phyloP scores from a whole-genome alignment of 2,113 vertebrate species.

The Eublepharis macularius region DNA sequence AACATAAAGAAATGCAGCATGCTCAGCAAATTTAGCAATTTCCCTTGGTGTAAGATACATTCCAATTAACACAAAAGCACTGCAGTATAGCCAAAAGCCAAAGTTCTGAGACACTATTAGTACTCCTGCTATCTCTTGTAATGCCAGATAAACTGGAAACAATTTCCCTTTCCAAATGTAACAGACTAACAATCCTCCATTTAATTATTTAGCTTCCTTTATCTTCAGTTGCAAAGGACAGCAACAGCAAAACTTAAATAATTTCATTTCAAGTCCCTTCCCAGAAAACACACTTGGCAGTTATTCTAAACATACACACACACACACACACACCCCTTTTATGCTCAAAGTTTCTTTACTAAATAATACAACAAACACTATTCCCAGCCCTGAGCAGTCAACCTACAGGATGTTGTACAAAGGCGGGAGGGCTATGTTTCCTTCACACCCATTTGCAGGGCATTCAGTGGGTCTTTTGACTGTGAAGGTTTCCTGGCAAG shows the following conservation, averaged over 20 bases:
- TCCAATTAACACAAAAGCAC: neutral
- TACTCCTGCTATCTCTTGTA: neutral
- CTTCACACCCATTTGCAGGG: neutral
- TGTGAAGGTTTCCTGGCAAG: too few relatives aligned
- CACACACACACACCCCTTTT: neutral
- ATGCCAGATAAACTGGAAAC: conserved; percentile 4
- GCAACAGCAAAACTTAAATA: neutral
- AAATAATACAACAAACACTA: neutral
- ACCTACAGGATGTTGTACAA: neutral
- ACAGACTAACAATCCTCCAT: neutral
- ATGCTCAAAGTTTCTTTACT: neutral
- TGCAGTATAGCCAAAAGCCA: conserved; percentile 1
- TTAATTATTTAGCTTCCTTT: neutral
- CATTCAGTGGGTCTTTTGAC: neutral
- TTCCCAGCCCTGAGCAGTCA: neutral
- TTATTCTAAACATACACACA: neutral
- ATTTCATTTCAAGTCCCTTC: neutral
- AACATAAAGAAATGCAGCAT: neutral
- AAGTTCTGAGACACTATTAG: neutral
- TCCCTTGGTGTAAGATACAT: neutral
- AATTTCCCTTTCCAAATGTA: neutral
- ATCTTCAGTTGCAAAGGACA: neutral
- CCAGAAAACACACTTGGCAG: neutral
- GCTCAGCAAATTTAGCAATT: neutral
- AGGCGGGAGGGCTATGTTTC: neutral